Evolutionary conservation across 2,888 invertebrate genomes (phyloP), one percentile per base, ranked within the genome.

Genomic region (Lithophane ornitopus): DNA sequence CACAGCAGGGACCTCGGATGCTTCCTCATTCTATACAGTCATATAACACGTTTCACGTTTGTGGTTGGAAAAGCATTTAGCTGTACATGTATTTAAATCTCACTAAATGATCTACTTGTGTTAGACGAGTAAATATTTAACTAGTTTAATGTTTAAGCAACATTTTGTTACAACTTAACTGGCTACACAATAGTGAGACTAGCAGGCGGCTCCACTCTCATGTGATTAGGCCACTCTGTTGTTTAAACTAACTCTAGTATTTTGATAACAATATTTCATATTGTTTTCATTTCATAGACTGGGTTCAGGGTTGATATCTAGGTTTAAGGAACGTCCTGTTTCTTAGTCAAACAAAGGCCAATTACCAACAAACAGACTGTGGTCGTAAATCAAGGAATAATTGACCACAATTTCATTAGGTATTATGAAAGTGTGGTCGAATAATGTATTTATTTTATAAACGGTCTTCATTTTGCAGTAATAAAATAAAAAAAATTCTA

Each of bases 181-280:
- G 46, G 63, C 87, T 89, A 89, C 87, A 93, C 93, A 93, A 93
- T 93, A 74, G 93, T 94, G 93, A 82, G 93, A 93, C 76, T 86
- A 84, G 83, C 65, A 46, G 74, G 41, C 46, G 62, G 56, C 54
- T n/a, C 52, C 68, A 71, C 75, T 91, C 90, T 82, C 90, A 89
- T 88, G 88, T 85, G 89, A 89, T 90, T 91, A 92, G 90, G 90
- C 52, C 79, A 83, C 77, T 81, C 79, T 92, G 90, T 92, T 92
- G 92, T 90, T 88, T 90, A 89, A 90, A 91, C 89, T 87, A 72
- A 84, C 81, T 83, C 76, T 76, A 78, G 75, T 91, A 88, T 92
- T 92, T 91, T 91, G 85, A 92, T 90, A 92, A 92, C 90, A 92
- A 85, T 86, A 85, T 82, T 82, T 83, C 78, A 81, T 82, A 81